Percentiles rank a stretch among this genome's conserved stretches.
These are phyloP conservation scores for Coilia nasus DNA, from an alignment of 2,797 vertebrate genomes.

Conservation along the genomic window DNA sequence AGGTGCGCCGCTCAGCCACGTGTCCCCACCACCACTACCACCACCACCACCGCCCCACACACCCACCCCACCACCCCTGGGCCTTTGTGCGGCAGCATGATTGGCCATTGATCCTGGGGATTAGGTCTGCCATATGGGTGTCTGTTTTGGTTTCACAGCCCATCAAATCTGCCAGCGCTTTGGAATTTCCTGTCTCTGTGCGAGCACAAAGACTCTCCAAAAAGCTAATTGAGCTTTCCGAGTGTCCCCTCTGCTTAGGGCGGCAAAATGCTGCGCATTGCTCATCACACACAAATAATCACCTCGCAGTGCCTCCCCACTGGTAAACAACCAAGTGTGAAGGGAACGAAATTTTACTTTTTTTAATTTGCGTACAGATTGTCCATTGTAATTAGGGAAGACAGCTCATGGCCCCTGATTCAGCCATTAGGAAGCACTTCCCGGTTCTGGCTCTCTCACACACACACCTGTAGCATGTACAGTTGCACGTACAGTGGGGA, in stretches of 20 bases:
- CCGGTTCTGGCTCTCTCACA: too few species aligned
- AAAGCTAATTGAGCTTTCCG: slow-evolving; percentile 26
- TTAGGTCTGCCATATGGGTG: slow-evolving; percentile 40
- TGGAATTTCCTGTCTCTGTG: slow-evolving; percentile 53
- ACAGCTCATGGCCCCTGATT: too few species aligned
- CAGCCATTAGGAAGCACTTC: too few species aligned
- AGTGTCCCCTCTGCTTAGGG: slow-evolving; percentile 37
- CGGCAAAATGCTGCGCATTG: slow-evolving; percentile 44
- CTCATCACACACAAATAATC: background rate
- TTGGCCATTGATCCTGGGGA: slow-evolving; percentile 50
- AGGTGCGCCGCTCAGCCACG: background rate
- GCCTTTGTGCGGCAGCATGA: slow-evolving; percentile 21
- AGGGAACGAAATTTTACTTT: too few species aligned
- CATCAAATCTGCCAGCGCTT: slow-evolving; percentile 48
- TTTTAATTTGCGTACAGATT: too few species aligned
- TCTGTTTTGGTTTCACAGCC: slow-evolving; percentile 52
- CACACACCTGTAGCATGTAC: too few species aligned
- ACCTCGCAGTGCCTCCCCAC: background rate
- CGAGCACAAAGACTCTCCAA: slow-evolving; percentile 37
- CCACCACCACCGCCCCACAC: too few species aligned
- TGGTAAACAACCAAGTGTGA: background rate
- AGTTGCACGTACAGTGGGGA: too few species aligned
- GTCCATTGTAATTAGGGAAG: too few species aligned
- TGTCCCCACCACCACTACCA: too few species aligned
- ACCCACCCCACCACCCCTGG: background rate